phyloP scores from a whole-genome alignment of 1,140 invertebrate species.

The Bicyclus anynana region DNA sequence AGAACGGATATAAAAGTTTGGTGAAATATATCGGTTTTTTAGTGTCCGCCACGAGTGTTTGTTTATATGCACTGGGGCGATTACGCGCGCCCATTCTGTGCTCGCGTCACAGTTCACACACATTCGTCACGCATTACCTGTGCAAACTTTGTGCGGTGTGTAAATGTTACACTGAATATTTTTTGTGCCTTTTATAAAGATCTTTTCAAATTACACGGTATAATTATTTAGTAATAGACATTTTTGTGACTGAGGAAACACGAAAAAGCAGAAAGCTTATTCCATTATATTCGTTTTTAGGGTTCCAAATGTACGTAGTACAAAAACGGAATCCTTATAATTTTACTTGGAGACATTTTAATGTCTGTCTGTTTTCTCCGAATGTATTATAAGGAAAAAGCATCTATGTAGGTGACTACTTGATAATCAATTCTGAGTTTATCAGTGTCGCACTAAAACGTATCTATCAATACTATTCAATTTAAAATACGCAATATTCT shows the following conservation, averaged over 20 bases:
- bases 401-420: too few relatives aligned
- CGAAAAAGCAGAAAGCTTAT: too few relatives aligned
- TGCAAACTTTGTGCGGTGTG: neutral
- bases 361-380: too few relatives aligned
- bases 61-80: constrained; percentile 53
- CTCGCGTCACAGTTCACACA: constrained; percentile 31
- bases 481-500: neutral
- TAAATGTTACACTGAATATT: neutral
- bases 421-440: neutral
- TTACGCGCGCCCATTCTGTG: constrained; percentile 58
- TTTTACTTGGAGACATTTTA: too few relatives aligned
- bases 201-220: too few relatives aligned
- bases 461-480: neutral
- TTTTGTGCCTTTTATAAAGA: too few relatives aligned
- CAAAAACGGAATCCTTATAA: too few relatives aligned
- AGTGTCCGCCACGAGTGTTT: constrained; percentile 61
- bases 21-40: constrained; percentile 75
- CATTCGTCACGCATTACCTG: constrained; percentile 38
- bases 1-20: constrained; percentile 72
- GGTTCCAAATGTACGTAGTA: too few relatives aligned
- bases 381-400: too few relatives aligned
- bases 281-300: too few relatives aligned
- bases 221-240: too few relatives aligned
- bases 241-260: too few relatives aligned
- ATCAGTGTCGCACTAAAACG: neutral